These are phyloP conservation scores for Melanocharis versteri DNA, from an alignment of 2,113 vertebrate species.

Conservation along the genomic window DNA sequence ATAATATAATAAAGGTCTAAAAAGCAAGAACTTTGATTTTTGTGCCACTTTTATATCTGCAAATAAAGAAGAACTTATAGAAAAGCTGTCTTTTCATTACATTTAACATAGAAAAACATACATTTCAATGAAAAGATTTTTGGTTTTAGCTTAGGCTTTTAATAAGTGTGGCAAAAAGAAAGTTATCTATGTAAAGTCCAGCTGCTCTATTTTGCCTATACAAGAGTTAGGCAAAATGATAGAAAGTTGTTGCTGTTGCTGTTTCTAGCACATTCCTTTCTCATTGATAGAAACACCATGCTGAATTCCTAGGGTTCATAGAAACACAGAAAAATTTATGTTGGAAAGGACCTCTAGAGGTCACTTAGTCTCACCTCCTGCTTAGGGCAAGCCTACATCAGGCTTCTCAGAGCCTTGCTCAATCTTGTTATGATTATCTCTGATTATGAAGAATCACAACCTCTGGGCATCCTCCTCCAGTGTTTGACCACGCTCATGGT, in stretches of 20 bases:
- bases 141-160: not conserved
- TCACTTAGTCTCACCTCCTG: not conserved
- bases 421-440: not conserved
- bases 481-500: fast-evolving
- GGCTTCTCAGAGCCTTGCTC: not conserved
- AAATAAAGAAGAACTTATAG: not conserved
- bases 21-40: not conserved
- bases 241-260: not conserved
- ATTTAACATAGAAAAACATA: not conserved
- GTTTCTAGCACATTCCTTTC: not conserved
- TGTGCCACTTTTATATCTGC: not conserved
- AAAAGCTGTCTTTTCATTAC: not conserved
- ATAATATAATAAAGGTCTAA: not conserved
- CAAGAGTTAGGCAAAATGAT: not conserved
- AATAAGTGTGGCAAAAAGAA: not conserved
- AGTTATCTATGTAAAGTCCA: not conserved
- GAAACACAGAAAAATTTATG: not conserved
- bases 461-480: not conserved
- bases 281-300: not conserved
- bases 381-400: not conserved
- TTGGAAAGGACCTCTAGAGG: not conserved
- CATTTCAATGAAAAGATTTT: not conserved
- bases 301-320: not conserved
- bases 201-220: not conserved
- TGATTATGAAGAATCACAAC: not conserved